These are phyloP conservation scores for Piaya cayana DNA, from an alignment of 2,113 vertebrate genomes.

Conservation along the genomic window DNA sequence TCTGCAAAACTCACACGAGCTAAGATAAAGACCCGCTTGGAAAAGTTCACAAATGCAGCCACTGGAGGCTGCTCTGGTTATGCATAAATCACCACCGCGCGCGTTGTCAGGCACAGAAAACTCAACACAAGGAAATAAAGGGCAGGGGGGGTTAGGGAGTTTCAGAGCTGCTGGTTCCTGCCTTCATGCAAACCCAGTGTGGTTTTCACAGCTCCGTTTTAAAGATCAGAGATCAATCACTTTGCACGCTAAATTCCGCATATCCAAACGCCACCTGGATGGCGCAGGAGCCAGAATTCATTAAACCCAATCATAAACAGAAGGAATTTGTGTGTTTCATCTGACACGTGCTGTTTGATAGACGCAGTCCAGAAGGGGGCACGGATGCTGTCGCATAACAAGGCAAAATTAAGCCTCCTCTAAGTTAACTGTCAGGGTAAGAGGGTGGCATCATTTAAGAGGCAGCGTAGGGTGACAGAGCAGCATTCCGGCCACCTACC, in stretches of 20 bases:
- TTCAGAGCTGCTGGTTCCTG: neutral
- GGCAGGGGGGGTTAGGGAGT: neutral
- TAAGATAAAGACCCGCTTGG: neutral
- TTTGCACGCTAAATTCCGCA: neutral
- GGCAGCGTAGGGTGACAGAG: neutral
- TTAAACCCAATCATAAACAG: neutral
- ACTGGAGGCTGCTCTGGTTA: constrained; percentile 64
- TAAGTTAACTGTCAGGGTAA: neutral
- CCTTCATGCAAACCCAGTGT: neutral
- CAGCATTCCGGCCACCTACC: neutral
- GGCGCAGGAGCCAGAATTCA: neutral
- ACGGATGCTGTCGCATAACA: neutral
- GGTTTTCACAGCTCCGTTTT: neutral
- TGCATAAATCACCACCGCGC: constrained; percentile 1
- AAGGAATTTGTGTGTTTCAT: neutral
- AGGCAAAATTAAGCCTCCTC: neutral
- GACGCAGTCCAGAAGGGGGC: neutral
- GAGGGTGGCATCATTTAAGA: neutral
- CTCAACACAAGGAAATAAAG: neutral
- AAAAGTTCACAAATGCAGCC: constrained; percentile 4
- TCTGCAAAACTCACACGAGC: neutral
- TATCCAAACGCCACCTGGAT: constrained; percentile 16
- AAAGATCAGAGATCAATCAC: constrained; percentile 11
- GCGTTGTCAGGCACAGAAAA: neutral
- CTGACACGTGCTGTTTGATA: neutral